Evolutionary conservation across 2,888 invertebrate genomes (phyloP), one percentile per base, ranked within the genome.

Genomic region (Mythimna lalbum): DNA sequence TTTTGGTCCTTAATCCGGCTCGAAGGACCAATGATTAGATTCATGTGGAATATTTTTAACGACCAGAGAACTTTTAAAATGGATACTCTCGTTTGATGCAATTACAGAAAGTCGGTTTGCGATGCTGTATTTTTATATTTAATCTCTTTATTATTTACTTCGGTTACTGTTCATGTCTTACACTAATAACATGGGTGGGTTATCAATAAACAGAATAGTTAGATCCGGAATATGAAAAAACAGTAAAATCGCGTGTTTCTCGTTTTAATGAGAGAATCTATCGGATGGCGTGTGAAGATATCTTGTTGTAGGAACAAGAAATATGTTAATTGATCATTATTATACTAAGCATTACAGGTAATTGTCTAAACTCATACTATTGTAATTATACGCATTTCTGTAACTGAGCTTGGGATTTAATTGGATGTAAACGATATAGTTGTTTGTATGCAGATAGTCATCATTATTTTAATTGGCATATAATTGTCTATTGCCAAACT

Each of bases 241-340:
- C 39, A 59, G n/a, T 39, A 31, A 61, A 53, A 76, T 80, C 12
- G 61, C 69, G 53, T 68, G 80, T 50, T 60, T 63, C 63, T 74
- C 19, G 57, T 43, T 23, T 31, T 59, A 78, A 65, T 76, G 69
- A 80, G 69, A 52, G 4, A 68, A 63, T 80, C 47, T 47, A 69
- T 65, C 43, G 60, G 36, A 33, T 80, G n/a, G 55, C 81, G 55
- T 76, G 70, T 52, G 27, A 69, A 80, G 23, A 36, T 68, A 80
- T 68, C 68, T 61, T 5, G n/a, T 50, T 53, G 19, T 21, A 67
- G 31, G 7, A 36, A 69, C 52, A 57, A 80, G 27, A 65, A 61
- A n/a, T 64, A 78, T 73, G 50, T 65, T 65, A 78, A 76, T 61
- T 57, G n/a, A 65, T 50, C 23, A 33, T 64, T 61, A 73, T 47